Percentiles rank a stretch among this genome's conserved stretches.
phyloP scores from a whole-genome alignment of 2,113 vertebrate species.

The Diadophis punctatus region DNA sequence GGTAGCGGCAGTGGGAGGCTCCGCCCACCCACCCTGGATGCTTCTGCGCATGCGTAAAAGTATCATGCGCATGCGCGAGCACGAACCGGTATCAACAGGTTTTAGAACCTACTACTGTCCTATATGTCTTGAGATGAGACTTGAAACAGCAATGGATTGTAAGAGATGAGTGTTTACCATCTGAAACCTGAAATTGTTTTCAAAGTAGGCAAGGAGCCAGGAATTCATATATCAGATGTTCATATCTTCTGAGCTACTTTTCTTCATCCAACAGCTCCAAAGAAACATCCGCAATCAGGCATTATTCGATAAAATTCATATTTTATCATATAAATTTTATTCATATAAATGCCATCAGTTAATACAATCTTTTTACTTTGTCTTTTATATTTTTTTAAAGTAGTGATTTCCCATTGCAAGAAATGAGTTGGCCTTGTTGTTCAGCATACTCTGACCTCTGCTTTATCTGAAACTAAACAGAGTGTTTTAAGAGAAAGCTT shows the following conservation, averaged over 20 bases:
- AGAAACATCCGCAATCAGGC: not conserved
- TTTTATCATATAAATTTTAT: not conserved
- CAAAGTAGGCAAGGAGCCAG: not conserved
- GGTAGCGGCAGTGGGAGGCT: too few species aligned
- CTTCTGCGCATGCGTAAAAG: too few species aligned
- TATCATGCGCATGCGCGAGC: too few species aligned
- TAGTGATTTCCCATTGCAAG: not conserved
- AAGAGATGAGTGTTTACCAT: not conserved
- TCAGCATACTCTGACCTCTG: not conserved
- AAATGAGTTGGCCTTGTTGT: not conserved
- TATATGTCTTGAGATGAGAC: not conserved
- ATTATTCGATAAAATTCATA: not conserved
- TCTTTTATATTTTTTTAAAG: not conserved
- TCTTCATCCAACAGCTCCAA: not conserved
- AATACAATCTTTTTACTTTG: not conserved
- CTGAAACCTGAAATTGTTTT: not conserved
- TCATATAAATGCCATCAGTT: not conserved
- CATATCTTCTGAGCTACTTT: not conserved
- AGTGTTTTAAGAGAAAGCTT: not conserved
- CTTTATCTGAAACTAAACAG: constrained; percentile 1
- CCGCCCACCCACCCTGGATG: too few species aligned
- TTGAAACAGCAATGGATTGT: not conserved
- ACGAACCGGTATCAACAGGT: too few species aligned
- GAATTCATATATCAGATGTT: not conserved
- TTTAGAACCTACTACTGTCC: too few species aligned